phyloP scores from a whole-genome alignment of 1,140 invertebrate species.

The Ceratina japonica region DNA sequence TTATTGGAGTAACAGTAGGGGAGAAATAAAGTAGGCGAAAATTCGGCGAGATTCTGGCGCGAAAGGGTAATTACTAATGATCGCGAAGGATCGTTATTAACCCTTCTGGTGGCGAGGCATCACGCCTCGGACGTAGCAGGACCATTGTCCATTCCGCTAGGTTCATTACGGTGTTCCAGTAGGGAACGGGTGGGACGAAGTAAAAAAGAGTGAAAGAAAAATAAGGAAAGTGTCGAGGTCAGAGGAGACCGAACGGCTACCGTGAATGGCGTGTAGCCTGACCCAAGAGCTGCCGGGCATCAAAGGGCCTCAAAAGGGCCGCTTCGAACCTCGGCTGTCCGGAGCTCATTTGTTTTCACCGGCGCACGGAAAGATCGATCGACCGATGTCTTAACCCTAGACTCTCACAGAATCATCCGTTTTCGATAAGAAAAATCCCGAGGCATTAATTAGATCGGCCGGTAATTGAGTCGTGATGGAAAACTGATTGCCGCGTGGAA shows the following conservation, averaged over 20 bases:
- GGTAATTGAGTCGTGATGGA: conserved; percentile 61
- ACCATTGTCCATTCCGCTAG: conserved; percentile 68
- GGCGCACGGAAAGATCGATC: conserved; percentile 63
- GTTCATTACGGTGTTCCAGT: conserved; percentile 68
- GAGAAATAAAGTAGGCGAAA: neutral
- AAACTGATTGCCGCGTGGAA: conserved; percentile 52
- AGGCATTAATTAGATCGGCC: conserved; percentile 57
- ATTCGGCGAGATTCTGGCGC: conserved; percentile 15
- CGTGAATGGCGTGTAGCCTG: conserved; percentile 69
- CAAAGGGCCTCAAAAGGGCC: conserved; percentile 72
- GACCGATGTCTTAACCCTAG: conserved; percentile 68
- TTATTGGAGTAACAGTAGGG: neutral
- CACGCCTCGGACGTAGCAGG: conserved; percentile 43
- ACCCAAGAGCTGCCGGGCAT: conserved; percentile 67
- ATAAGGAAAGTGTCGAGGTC: conserved; percentile 60
- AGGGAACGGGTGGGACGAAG: conserved; percentile 42
- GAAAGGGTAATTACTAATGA: conserved; percentile 65
- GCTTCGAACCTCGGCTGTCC: conserved; percentile 66
- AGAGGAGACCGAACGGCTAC: conserved; percentile 68
- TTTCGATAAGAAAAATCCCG: conserved; percentile 62
- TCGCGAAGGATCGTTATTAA: conserved; percentile 70
- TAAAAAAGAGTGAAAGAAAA: conserved; percentile 47
- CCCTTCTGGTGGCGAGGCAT: conserved; percentile 51
- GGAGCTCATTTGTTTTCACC: conserved; percentile 73
- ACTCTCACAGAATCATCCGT: conserved; percentile 52